These are phyloP conservation scores for Beaufortia kweichowensis DNA, from an alignment of 2,113 vertebrate species.

Conservation along the genomic window DNA sequence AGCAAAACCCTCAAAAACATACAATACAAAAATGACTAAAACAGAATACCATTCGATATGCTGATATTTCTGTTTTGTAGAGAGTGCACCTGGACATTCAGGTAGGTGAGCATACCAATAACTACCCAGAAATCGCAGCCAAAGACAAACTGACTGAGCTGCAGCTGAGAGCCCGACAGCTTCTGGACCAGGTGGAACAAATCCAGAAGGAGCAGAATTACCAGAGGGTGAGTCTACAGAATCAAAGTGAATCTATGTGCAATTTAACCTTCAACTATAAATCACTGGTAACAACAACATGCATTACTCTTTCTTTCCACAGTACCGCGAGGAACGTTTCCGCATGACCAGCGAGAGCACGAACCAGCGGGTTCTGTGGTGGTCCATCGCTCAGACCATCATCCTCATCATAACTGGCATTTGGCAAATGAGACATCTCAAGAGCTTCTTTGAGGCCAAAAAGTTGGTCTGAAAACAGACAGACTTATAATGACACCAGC, in stretches of 20 bases:
- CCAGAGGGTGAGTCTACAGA: constrained; percentile 80
- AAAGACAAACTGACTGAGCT: constrained; percentile 93
- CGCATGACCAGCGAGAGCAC: constrained; percentile 95
- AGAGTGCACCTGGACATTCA: constrained; percentile 92
- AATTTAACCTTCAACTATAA: neutral
- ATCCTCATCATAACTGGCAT: constrained; percentile 93
- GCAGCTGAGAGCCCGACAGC: constrained; percentile 87
- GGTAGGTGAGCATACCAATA: constrained; percentile 93
- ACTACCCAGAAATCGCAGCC: constrained; percentile 94
- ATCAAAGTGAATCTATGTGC: neutral
- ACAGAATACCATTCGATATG: neutral
- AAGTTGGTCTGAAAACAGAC: constrained; percentile 80
- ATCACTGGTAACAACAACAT: neutral
- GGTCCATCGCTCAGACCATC: constrained; percentile 92
- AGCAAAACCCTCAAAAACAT: too few relatives aligned
- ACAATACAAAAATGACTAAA: too few relatives aligned
- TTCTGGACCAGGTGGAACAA: constrained; percentile 93
- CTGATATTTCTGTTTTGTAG: constrained; percentile 60
- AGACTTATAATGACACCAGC: neutral
- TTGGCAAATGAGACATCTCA: constrained; percentile 97
- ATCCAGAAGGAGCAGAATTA: constrained; percentile 98
- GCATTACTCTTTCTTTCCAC: constrained; percentile 18
- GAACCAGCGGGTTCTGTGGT: constrained; percentile 95
- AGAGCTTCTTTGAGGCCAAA: constrained; percentile 96
- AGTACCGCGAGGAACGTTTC: constrained; percentile 94